phyloP scores from a whole-genome alignment of 2,888 invertebrate genomes.

The Dyspetes luteomarginatus region DNA sequence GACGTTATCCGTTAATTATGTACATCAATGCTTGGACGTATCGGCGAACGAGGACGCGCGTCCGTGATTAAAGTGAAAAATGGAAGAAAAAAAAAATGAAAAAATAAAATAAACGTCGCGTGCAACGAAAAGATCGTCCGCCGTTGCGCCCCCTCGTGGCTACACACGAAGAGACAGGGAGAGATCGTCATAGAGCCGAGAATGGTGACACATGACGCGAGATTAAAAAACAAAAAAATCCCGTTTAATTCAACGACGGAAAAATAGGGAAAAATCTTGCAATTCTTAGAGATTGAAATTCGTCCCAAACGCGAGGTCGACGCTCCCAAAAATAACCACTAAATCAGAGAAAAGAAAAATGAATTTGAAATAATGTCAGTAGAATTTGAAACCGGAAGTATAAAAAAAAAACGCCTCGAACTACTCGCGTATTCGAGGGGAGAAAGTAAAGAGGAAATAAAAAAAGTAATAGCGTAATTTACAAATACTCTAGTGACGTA shows the following conservation, averaged over 20 bases:
- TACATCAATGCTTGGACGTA: too few species aligned
- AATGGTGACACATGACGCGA: not conserved
- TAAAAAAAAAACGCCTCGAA: not conserved
- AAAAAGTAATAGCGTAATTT: slow-evolving; percentile 41
- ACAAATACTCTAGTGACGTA: slow-evolving; percentile 56
- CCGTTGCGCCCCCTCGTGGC: not conserved
- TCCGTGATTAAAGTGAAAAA: slow-evolving; percentile 35
- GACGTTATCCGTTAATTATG: too few species aligned
- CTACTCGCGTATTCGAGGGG: slow-evolving; percentile 29
- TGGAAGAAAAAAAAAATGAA: slow-evolving; percentile 21
- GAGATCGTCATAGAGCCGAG: too few species aligned
- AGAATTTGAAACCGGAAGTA: slow-evolving; percentile 16
- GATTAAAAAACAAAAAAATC: not conserved
- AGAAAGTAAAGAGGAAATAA: slow-evolving; percentile 32
- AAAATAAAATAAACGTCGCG: not conserved
- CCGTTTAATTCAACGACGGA: too few species aligned
- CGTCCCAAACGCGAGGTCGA: too few species aligned
- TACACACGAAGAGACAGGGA: not conserved
- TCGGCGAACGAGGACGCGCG: slow-evolving; percentile 14
- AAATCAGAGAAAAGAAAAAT: not conserved
- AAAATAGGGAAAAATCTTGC: too few species aligned
- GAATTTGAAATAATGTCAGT: slow-evolving; percentile 1
- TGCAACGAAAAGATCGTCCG: not conserved
- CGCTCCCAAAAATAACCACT: not conserved
- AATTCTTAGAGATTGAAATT: too few species aligned